phyloP scores from a whole-genome alignment of 2,888 invertebrate genomes.

The Dolichomitus sp. region DNA sequence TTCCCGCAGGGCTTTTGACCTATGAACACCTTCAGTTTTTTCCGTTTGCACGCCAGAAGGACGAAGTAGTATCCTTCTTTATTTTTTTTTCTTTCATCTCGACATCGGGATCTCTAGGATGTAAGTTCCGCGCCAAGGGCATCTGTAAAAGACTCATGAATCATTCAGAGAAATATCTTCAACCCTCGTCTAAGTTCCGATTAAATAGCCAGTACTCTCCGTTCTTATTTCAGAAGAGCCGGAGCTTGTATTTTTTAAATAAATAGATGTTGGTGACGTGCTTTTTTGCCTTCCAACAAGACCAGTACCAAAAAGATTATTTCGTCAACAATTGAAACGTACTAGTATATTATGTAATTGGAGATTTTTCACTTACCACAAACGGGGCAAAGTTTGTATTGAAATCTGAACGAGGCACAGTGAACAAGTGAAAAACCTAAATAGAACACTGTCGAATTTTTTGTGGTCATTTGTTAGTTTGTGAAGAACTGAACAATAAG shows the following conservation, averaged over 20 bases:
- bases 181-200: not conserved
- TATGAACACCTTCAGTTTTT: not conserved
- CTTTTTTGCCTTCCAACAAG: not conserved
- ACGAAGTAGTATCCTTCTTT: not conserved
- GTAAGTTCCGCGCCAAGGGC: not conserved
- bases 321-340: too few species aligned
- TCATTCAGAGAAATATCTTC: not conserved
- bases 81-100: not conserved
- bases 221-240: not conserved
- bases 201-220: not conserved
- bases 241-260: not conserved
- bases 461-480: too few species aligned
- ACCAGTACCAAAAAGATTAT: too few species aligned
- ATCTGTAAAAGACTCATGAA: not conserved
- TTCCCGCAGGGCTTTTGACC: constrained; percentile 21
- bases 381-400: not conserved
- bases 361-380: not conserved
- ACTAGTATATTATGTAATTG: not conserved
- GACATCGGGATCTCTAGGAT: not conserved
- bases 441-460: not conserved
- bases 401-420: not conserved
- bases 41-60: not conserved
- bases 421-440: not conserved
- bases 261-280: not conserved
- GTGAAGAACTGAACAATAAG: not conserved